Evolutionary conservation across 1,140 invertebrate species (phyloP).

Genomic region (Ceratina australensis): DNA sequence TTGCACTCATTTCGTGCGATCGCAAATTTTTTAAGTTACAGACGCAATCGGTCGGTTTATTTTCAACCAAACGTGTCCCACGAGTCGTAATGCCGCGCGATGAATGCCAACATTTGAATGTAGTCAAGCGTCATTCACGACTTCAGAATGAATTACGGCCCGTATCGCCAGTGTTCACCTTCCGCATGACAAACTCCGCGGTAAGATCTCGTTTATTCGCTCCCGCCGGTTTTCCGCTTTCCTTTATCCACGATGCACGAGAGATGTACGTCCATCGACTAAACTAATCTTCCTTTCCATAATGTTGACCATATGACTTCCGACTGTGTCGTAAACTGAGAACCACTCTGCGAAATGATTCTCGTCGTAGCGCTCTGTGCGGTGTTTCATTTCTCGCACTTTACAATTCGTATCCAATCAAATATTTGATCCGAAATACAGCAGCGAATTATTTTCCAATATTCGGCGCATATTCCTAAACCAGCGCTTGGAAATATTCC

Average conservation of each 20-base stretch:
- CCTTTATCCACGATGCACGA: not conserved
- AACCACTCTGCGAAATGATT: not conserved
- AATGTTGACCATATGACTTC: not conserved
- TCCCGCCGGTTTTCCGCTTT: not conserved
- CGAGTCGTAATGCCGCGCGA: no score
- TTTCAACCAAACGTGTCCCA: no score
- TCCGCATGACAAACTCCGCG: constrained; percentile 3
- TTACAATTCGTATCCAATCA: no score
- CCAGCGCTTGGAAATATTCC: no score
- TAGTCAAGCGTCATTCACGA: not conserved
- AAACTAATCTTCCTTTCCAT: not conserved
- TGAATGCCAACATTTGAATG: not conserved
- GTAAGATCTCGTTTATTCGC: constrained; percentile 6
- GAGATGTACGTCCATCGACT: not conserved
- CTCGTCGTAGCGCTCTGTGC: no score
- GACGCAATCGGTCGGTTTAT: no score
- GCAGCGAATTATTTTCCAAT: no score
- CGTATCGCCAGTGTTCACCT: not conserved
- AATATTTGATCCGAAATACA: no score
- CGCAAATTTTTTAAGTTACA: no score
- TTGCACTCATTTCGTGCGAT: no score
- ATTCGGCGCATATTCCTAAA: no score
- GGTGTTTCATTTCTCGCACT: no score
- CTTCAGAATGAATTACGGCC: not conserved
- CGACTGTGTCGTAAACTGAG: not conserved